These are phyloP conservation scores for Ornithoptera alexandrae DNA, from an alignment of 2,888 invertebrate genomes.

Conservation along the genomic window DNA sequence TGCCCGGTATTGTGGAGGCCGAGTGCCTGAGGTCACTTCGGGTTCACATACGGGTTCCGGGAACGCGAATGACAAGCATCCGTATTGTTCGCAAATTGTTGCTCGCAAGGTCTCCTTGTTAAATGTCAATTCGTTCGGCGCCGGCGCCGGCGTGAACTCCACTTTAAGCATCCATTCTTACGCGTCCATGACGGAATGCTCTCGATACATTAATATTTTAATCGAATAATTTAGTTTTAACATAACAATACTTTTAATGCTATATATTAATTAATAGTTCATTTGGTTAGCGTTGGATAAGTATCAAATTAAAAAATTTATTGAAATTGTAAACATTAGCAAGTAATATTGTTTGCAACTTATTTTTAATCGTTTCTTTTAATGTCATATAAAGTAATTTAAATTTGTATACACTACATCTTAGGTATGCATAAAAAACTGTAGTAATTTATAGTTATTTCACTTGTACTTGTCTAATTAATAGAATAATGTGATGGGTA, in stretches of 20 bases:
- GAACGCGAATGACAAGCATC: conserved; percentile 70
- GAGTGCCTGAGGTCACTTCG: conserved; percentile 57
- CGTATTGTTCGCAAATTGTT: conserved; percentile 59
- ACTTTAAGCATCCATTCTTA: conserved; percentile 35
- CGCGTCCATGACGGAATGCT: conserved; percentile 33
- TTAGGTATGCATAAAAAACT: not conserved
- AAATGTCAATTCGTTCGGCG: conserved; percentile 70
- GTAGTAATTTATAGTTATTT: not conserved
- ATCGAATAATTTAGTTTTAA: not conserved
- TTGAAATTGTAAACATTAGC: not conserved
- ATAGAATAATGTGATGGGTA: too few relatives aligned
- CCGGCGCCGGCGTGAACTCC: conserved; percentile 55
- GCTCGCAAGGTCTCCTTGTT: conserved; percentile 59
- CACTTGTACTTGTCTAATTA: too few relatives aligned
- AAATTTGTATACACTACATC: too few relatives aligned
- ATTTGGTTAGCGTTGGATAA: not conserved
- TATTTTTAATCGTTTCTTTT: not conserved
- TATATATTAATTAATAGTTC: not conserved
- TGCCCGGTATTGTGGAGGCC: conserved; percentile 48
- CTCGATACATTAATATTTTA: conserved; percentile 34
- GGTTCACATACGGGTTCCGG: conserved; percentile 61
- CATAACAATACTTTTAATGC: not conserved
- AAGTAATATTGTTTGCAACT: not conserved
- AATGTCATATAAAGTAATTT: too few relatives aligned
- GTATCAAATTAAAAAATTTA: not conserved